Evolutionary conservation across 2,888 invertebrate species (phyloP).

Genomic region (Drosophila dives): DNA sequence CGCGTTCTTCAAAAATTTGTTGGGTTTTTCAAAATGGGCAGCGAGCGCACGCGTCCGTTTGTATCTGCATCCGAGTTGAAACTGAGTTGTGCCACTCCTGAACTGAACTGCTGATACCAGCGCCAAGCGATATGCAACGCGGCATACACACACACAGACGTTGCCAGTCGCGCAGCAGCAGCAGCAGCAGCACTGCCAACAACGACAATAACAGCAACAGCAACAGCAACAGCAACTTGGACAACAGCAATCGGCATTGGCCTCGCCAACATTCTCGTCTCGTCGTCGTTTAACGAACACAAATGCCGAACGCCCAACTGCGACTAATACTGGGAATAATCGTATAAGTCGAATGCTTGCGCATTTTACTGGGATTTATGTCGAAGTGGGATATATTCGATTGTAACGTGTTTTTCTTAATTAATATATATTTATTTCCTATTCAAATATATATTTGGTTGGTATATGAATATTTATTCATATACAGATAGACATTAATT

Average conservation of each 20-base stretch:
- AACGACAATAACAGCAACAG: constrained; percentile 12
- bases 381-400: not conserved
- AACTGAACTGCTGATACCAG: constrained; percentile 53
- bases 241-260: constrained; percentile 20
- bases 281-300: constrained; percentile 3
- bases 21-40: not conserved
- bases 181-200: constrained; percentile 10
- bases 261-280: constrained; percentile 11
- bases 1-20: constrained; percentile 38
- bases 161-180: constrained; percentile 65
- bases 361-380: constrained; percentile 1
- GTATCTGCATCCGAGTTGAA: constrained; percentile 81
- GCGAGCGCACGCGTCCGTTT: constrained; percentile 72
- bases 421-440: not conserved
- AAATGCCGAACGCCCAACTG: not conserved
- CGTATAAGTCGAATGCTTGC: constrained; percentile 17
- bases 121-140: constrained; percentile 74
- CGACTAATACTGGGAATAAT: constrained; percentile 8
- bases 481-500: not conserved
- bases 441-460: not conserved
- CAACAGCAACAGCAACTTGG: constrained; percentile 30
- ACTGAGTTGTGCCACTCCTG: constrained; percentile 74
- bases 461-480: not conserved
- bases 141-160: not conserved
- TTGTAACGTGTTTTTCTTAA: not conserved